These are phyloP conservation scores for Cygnus olor DNA, from an alignment of 2,797 vertebrate genomes.

Conservation along the genomic window DNA sequence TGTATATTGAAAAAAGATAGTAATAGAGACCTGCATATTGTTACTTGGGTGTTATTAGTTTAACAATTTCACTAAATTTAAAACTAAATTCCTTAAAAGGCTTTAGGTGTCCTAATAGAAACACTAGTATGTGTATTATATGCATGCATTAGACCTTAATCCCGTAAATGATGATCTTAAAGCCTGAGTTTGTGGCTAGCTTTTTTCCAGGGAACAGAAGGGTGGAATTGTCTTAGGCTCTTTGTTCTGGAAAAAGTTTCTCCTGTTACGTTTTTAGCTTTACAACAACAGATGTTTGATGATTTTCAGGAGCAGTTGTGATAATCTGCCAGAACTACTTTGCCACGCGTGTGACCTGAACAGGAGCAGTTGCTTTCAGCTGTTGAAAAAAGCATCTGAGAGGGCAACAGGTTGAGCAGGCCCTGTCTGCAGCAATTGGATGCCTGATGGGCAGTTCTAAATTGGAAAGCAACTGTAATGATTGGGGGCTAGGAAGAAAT, in stretches of 20 bases:
- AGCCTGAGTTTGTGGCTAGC: neutral
- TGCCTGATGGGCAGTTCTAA: neutral
- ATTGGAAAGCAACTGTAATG: neutral
- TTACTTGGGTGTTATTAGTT: neutral
- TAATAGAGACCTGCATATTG: neutral
- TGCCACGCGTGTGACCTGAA: neutral
- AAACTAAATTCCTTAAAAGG: neutral
- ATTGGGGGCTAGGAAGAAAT: neutral
- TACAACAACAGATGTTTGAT: neutral
- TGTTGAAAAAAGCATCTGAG: neutral
- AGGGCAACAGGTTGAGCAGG: neutral
- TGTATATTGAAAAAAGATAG: neutral
- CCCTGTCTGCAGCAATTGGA: neutral
- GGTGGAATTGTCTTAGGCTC: neutral
- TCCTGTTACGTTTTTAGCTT: neutral
- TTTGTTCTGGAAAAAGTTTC: neutral
- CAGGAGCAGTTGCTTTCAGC: slow-evolving; percentile 1
- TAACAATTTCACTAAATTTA: neutral
- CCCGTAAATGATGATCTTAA: neutral
- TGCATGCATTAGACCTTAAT: neutral
- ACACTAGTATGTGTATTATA: neutral
- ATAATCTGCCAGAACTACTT: neutral
- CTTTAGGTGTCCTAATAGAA: neutral
- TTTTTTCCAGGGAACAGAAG: neutral
- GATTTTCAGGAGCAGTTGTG: neutral